Evolutionary conservation across 2,888 invertebrate species (phyloP), one percentile per base, ranked within the genome.

Genomic region (Meghimatium bilineatum): DNA sequence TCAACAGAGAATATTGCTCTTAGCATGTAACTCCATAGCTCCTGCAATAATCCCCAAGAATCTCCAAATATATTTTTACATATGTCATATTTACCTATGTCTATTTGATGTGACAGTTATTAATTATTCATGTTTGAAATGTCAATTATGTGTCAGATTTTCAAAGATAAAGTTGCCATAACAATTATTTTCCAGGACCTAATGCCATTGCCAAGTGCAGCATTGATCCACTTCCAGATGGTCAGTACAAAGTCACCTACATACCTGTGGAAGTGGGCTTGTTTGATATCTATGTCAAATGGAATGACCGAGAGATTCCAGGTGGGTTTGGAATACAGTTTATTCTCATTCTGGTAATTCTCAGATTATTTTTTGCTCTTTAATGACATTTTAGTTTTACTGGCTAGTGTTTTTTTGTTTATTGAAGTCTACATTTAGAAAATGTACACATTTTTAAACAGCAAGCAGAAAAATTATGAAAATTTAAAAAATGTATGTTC

Each of bases 181-280:
- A 1, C 34, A 23, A 14, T 49, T 72, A 36, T 34, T 20, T 75
- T 49, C 23, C 89, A 95, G 96, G 96, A 6, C 95, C 96, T 2
- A 95, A 95, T 88, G 95, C 95, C 81, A 95, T 94, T 94, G 93
- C 95, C 86, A 93, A 95, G 91, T 91, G 95, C 93, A 91, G 94
- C 93, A 89, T 95, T 23, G 94, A 94, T 85, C 95, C 87, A 93
- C 93, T 94, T 81, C 91, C 92, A 36, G 93, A 94, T 81, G 96
- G 97, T 34, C 86, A 97, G 88, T 98, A 97, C 95, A 96, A 96
- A 86, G 97, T 98, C 76, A 96, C 97, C 0, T 99, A 98, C 94
- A 96, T 96, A 1, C 98, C 99, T 0, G 95, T 96, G 0, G 97
- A 97, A 90, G 96, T 97, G n/a, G 99, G 99, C 0, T 95, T 96